Base-by-base conservation (phyloP, 1,140 invertebrate species). In the Drepana arcuata region DNA sequence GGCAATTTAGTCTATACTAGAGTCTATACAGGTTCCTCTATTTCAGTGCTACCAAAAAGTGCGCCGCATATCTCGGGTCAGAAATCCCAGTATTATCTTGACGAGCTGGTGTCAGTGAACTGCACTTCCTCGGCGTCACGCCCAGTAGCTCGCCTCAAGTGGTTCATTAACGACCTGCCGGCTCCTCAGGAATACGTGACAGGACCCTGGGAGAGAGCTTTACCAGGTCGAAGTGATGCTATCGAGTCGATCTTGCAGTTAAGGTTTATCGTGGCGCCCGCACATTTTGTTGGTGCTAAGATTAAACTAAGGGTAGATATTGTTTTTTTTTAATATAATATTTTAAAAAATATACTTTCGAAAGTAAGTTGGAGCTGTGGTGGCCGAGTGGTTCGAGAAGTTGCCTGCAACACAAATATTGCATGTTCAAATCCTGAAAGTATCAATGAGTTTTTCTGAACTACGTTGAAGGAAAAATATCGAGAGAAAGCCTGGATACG, bases 91-190 rank as follows among this genome's bases (percentile, higher is more conserved):
- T 95, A 95, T 74, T 87, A 89, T 41, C 81, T 91, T 7, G 92
- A 92, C 1, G 93, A 94, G 42, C 77, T 83, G 2, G 88, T 94
- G 7, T 79, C 86, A 7, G 87, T 93, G n/a, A 93, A 93, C 66
- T 95, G 93, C 70, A 91, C 92, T 4, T 93, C 92, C 6, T 85
- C 88, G 10, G 85, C 88, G 34, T 94, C 93, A 6, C 89, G 92
- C 48, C 93, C 93, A 1, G 90, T 91, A 1, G 91, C 93, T 14
- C 88, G 91, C 43, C 84, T 95, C 18, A 88, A 86, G 40, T 95
- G 94, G 94, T 89, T 91, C 57, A 91, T 95, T 56, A 89, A 89
- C 62, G 91, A 91, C 58, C 82, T 79, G 56, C 66, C 75, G 7
- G 64, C 65, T 9, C 66, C 74, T 14, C 24, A 61, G 7, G 47